Conservation (phyloP, 1,140 invertebrate species). For the Scaptomyza montana region DNA sequence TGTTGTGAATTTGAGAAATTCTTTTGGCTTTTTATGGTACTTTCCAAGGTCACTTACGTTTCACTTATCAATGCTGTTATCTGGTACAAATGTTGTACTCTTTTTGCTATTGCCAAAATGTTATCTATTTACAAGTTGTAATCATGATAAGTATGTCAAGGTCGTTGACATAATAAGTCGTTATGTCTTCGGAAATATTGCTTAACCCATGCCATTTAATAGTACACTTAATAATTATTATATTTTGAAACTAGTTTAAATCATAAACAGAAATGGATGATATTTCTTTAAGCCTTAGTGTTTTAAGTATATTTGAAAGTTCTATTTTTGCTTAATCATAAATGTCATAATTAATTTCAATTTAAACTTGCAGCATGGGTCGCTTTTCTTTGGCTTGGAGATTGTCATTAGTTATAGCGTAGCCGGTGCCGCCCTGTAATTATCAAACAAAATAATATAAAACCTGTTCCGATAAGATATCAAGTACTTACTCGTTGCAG, state of each 20-base stretch:
- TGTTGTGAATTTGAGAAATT: background rate
- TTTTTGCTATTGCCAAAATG: constrained; percentile 29
- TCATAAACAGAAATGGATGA: background rate
- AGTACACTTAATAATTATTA: background rate
- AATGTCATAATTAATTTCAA: background rate
- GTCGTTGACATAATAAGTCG: constrained; percentile 3
- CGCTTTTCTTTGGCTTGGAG: constrained; percentile 93
- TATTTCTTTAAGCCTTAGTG: too few relatives aligned
- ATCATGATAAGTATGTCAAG: constrained; percentile 55
- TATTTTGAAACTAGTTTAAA: background rate
- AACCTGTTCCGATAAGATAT: background rate
- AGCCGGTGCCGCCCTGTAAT: constrained; percentile 96
- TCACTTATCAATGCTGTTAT: constrained; percentile 53
- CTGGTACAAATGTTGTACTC: constrained; percentile 14
- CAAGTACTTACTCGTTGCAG: constrained; percentile 90
- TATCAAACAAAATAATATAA: background rate
- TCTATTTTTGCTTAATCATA: background rate
- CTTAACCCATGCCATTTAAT: too few relatives aligned
- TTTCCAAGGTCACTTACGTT: constrained; percentile 37
- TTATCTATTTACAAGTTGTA: constrained; percentile 34
- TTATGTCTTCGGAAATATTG: too few relatives aligned
- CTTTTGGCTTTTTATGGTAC: constrained; percentile 42
- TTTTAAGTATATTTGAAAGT: too few relatives aligned
- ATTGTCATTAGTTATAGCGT: constrained; percentile 92
- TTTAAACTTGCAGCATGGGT: constrained; percentile 93